These are phyloP conservation scores for Drosophila suzukii DNA, from an alignment of 1,140 invertebrate species.

Conservation along the genomic window DNA sequence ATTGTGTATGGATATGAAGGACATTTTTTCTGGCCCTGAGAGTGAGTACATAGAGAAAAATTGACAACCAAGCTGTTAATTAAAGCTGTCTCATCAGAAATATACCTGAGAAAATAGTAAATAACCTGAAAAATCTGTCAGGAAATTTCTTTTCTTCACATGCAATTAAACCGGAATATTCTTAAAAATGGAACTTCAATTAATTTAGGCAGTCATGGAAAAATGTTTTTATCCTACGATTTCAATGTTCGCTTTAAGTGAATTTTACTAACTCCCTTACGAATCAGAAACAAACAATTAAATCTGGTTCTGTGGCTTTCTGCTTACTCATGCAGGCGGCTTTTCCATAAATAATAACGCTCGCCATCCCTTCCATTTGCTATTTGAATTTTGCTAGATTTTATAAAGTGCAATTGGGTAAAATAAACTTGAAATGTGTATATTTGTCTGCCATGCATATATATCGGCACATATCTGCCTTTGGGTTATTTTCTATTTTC, in stretches of 20 bases:
- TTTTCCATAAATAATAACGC: slow-evolving; percentile 64
- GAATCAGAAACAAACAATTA: slow-evolving; percentile 46
- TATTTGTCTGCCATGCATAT: slow-evolving; percentile 39
- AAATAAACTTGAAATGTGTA: slow-evolving; percentile 65
- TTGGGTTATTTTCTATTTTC: slow-evolving; percentile 6
- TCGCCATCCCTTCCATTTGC: not conserved
- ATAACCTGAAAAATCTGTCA: not conserved
- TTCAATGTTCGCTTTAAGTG: slow-evolving; percentile 3
- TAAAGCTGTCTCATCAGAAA: not conserved
- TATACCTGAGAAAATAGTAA: too few species aligned
- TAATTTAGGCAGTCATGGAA: not conserved
- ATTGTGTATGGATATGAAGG: slow-evolving; percentile 4
- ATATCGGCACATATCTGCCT: not conserved
- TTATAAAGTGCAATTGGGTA: slow-evolving; percentile 57
- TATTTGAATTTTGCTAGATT: slow-evolving; percentile 44
- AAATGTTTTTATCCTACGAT: not conserved
- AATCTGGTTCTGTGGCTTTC: slow-evolving; percentile 27
- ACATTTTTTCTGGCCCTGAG: not conserved
- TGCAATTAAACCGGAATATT: not conserved
- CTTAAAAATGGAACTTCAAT: not conserved
- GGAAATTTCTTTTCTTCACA: not conserved
- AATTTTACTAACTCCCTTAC: slow-evolving; percentile 1
- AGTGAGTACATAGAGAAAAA: not conserved
- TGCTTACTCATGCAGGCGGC: slow-evolving; percentile 43
- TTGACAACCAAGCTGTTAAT: not conserved